These are phyloP conservation scores for Stenodema calcarata DNA, from an alignment of 2,888 invertebrate species.

Conservation along the genomic window DNA sequence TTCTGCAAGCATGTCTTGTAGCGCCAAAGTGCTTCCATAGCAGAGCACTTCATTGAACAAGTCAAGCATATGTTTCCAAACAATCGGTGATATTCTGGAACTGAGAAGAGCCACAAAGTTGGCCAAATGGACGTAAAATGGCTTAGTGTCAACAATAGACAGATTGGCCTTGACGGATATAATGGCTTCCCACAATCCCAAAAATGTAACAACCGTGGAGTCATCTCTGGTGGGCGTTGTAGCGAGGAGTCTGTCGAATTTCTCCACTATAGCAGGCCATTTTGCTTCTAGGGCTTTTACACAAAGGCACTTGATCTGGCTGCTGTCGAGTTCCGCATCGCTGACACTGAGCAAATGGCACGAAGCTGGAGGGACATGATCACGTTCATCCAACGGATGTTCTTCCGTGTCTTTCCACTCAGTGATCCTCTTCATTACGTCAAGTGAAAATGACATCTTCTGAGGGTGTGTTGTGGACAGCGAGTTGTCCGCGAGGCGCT, in stretches of 20 bases:
- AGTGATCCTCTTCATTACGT: constrained; percentile 84
- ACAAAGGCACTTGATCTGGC: constrained; percentile 77
- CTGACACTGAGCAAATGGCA: constrained; percentile 64
- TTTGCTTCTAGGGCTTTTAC: constrained; percentile 84
- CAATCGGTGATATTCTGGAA: constrained; percentile 76
- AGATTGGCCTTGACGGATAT: constrained; percentile 90
- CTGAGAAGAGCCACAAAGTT: constrained; percentile 77
- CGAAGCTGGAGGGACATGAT: constrained; percentile 62
- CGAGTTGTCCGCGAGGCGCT: constrained; percentile 71
- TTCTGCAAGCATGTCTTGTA: constrained; percentile 86
- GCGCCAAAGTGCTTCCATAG: constrained; percentile 86
- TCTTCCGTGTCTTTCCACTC: constrained; percentile 86
- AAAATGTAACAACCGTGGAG: constrained; percentile 73
- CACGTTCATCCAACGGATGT: constrained; percentile 79
- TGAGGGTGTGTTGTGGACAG: constrained; percentile 65
- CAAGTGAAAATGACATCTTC: constrained; percentile 83
- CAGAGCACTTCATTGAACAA: constrained; percentile 89
- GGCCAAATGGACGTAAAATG: constrained; percentile 84
- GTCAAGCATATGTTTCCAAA: constrained; percentile 84
- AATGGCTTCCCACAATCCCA: constrained; percentile 87
- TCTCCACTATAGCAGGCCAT: constrained; percentile 81
- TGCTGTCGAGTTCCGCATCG: constrained; percentile 79
- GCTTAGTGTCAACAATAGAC: constrained; percentile 86
- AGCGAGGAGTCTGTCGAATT: constrained; percentile 64
- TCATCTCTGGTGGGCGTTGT: constrained; percentile 63